A percentile compares a stretch with the other conserved stretches of the same genome.
phyloP scores from a whole-genome alignment of 23 tunicate species.

The Styela plicata region DNA sequence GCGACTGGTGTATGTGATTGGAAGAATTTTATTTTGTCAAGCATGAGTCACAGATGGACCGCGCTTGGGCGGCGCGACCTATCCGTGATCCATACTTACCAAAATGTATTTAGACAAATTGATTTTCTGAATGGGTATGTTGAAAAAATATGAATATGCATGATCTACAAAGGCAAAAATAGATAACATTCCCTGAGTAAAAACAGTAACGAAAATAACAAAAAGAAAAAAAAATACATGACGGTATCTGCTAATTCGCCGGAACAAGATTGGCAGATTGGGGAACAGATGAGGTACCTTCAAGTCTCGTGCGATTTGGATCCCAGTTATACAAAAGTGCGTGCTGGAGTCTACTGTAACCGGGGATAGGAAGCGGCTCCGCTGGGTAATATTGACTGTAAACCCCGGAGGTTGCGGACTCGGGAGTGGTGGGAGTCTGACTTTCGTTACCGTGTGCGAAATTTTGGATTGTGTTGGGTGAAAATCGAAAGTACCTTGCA shows the following conservation, averaged over 20 bases:
- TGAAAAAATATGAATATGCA: too few species aligned
- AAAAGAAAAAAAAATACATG: background rate
- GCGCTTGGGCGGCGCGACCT: too few species aligned
- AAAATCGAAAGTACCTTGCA: slow-evolving; percentile 17
- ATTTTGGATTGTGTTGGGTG: slow-evolving; percentile 9
- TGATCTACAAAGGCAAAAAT: background rate
- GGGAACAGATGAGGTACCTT: slow-evolving; percentile 28
- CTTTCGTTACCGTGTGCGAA: background rate
- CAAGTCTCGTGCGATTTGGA: slow-evolving; percentile 22
- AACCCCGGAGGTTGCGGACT: slow-evolving; percentile 5
- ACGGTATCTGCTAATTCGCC: slow-evolving; percentile 4
- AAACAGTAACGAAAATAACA: background rate
- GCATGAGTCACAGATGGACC: too few species aligned
- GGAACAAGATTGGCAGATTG: slow-evolving; percentile 13
- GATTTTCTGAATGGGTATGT: too few species aligned
- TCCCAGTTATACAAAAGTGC: slow-evolving; percentile 24
- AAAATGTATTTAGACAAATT: too few species aligned
- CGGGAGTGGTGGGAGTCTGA: background rate
- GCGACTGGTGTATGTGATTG: too few species aligned
- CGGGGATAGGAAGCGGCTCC: slow-evolving; percentile 19
- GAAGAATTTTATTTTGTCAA: too few species aligned
- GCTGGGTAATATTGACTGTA: slow-evolving; percentile 7
- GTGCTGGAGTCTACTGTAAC: slow-evolving; percentile 26
- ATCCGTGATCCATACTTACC: too few species aligned
- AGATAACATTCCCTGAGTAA: background rate